Conservation (phyloP, 2,113 vertebrate species). For the Pseudorasbora parva region DNA sequence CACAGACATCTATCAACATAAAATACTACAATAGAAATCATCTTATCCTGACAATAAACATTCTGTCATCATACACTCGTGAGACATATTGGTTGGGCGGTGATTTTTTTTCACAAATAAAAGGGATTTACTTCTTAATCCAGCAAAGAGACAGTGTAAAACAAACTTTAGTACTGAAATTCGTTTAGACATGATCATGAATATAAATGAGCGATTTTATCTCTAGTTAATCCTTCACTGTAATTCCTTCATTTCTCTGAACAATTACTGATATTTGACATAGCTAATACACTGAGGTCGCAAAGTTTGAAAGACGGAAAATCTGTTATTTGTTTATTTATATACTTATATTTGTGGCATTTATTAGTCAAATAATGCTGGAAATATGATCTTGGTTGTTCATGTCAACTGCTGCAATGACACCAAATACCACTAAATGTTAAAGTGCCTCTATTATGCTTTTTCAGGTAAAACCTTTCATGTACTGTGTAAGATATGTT, state of each 20-base stretch:
- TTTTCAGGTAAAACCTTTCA: no score
- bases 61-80: not conserved
- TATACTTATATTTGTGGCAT: not conserved
- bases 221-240: not conserved
- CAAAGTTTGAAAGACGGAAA: not conserved
- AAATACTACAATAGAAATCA: not conserved
- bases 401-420: not conserved
- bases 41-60: not conserved
- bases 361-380: not conserved
- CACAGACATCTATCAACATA: conserved; percentile 18
- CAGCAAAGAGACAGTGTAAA: not conserved
- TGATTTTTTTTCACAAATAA: not conserved
- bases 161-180: not conserved
- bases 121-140: conserved; percentile 12
- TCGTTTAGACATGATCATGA: not conserved
- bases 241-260: not conserved
- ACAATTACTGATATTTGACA: not conserved
- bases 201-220: not conserved
- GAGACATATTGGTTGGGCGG: not conserved
- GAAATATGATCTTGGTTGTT: not conserved
- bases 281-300: not conserved
- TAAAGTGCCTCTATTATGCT: no score
- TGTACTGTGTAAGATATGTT: no score
- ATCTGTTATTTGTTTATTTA: not conserved
- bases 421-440: not conserved